Base-by-base conservation (phyloP, 2,888 invertebrate genomes). In the Xylophagus ater region DNA sequence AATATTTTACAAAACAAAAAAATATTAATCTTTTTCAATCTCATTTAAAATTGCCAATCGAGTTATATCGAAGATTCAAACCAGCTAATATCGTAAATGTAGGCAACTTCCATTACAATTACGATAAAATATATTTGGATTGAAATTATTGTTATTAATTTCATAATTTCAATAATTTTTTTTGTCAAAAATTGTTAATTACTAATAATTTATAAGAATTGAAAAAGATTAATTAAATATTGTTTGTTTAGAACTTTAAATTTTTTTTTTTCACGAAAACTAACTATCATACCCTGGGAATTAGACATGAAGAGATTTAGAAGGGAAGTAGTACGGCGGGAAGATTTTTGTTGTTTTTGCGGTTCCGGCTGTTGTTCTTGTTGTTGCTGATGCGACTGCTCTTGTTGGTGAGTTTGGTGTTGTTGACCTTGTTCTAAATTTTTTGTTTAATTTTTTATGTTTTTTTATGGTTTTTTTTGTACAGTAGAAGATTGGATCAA, bases 271-370 rank as follows among this genome's bases (percentile, higher is more conserved):
- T 30, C 23, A 34, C 32, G 38, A 32, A 37, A 34, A 34, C 14
- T 44, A 49, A 46, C 51, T 45, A 49, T 53, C 56, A 54, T 88
- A 77, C 86, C 88, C 79, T 87, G 88, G 72, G 88, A 87, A 73
- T 86, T 88, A 70, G 88, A 86, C 74, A 88, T 87, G 76, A 90
- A 90, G 72, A 90, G 78, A 77, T 90, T 89, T 69, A 90, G 78
- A 67, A 90, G 81, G 68, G 89, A 90, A 67, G 88, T 88, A 66
- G 89, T 87, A 72, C 89, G 82, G 69, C 88, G 83, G 66, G 87
- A 87, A 65, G 83, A 78, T 73, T 84, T 84, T 47, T 48, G 57
- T 52, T 56, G 52, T 50, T 49, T 53, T 43, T 51, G 53, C 49
- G 49, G 53, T 41, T 49, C 62, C 52, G 53, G 54, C 34, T 47